A percentile compares a stretch with the other conserved stretches of the same genome.
These are phyloP conservation scores for Boloria selene DNA, from an alignment of 2,888 invertebrate species.

Conservation along the genomic window DNA sequence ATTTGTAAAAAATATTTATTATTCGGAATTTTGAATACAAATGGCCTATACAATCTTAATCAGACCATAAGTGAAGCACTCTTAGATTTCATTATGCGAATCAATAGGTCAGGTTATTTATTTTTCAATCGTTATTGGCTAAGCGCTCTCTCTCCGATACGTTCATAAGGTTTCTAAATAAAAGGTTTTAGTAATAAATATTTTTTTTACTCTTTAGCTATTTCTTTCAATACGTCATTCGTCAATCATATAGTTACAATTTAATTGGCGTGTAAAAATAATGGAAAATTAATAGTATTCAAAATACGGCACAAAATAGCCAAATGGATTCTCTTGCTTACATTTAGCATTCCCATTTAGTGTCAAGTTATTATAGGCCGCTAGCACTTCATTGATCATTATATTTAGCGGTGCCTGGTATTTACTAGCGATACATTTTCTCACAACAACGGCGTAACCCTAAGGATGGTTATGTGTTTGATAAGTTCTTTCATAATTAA, in stretches of 20 bases:
- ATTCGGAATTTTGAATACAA: conserved; percentile 18
- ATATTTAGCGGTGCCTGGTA: no score
- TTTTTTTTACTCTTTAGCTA: neutral
- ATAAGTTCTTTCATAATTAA: no score
- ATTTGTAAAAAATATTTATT: conserved; percentile 15
- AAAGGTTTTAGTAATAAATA: neutral
- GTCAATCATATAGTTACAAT: neutral
- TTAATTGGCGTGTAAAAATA: neutral
- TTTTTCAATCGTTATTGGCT: conserved; percentile 9
- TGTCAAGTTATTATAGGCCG: no score
- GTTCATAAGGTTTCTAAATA: conserved; percentile 8
- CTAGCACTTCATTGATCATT: no score
- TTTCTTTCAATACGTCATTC: no score
- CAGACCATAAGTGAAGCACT: conserved; percentile 9
- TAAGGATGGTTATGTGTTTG: no score
- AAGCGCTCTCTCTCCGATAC: conserved; percentile 5
- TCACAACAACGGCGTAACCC: no score
- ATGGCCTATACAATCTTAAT: conserved; percentile 18
- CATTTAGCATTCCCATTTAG: no score
- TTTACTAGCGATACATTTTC: no score
- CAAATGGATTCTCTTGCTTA: no score
- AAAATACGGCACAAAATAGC: no score
- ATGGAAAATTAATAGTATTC: no score
- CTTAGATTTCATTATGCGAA: conserved; percentile 11
- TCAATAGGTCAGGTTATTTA: conserved; percentile 13